phyloP scores from a whole-genome alignment of 2,888 invertebrate genomes.

The Euplagia quadripunctaria region DNA sequence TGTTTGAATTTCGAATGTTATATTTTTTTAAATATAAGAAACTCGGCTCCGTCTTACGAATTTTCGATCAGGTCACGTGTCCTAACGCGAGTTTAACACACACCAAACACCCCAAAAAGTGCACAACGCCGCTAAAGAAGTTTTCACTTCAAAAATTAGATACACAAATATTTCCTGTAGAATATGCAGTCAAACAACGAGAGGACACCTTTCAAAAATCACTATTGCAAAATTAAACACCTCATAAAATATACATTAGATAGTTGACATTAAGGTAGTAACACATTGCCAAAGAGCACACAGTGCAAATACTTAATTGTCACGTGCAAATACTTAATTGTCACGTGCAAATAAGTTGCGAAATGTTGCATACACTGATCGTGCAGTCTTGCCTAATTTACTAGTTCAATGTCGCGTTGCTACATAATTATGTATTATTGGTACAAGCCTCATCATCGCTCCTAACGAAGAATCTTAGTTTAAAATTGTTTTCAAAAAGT shows the following conservation, averaged over 20 bases:
- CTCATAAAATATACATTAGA: conserved; percentile 18
- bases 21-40: no score
- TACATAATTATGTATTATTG: conserved; percentile 8
- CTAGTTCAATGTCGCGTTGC: conserved; percentile 72
- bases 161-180: no score
- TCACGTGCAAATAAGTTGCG: conserved; percentile 42
- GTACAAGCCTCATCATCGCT: conserved; percentile 15
- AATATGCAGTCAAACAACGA: no score
- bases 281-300: conserved; percentile 39
- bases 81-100: no score
- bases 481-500: no score
- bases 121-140: no score
- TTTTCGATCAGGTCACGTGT: no score
- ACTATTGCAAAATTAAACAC: conserved; percentile 7
- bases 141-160: no score
- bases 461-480: not conserved
- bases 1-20: no score
- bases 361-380: conserved; percentile 21
- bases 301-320: conserved; percentile 50
- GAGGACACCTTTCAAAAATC: not conserved
- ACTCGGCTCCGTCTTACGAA: no score
- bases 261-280: conserved; percentile 37
- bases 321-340: conserved; percentile 50
- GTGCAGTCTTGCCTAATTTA: conserved; percentile 64
- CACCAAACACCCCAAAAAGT: no score